phyloP scores from a whole-genome alignment of 2,888 invertebrate genomes.

The Trimorus sp. region DNA sequence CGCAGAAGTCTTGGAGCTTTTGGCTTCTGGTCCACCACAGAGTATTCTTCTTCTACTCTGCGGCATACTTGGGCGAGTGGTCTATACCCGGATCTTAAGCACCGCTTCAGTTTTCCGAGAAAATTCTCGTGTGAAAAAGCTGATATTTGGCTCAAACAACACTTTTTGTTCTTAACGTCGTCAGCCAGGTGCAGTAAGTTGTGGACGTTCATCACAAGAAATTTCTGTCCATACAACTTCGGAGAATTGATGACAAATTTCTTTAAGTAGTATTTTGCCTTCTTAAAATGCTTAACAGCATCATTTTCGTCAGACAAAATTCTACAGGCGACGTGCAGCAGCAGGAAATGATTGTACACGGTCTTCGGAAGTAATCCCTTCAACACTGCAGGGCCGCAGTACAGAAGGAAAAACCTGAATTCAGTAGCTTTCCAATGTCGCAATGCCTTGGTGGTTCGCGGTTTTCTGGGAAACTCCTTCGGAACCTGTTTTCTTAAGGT shows the following conservation, averaged over 20 bases:
- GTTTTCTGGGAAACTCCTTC: constrained; percentile 1
- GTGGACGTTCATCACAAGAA: neutral
- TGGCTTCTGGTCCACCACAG: too few species aligned
- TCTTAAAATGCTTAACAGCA: too few species aligned
- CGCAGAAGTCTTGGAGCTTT: too few species aligned
- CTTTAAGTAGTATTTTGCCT: neutral
- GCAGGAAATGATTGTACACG: constrained; percentile 9
- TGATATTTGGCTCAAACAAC: constrained; percentile 4
- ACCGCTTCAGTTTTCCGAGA: neutral
- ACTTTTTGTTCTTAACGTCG: neutral
- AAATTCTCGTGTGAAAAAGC: constrained; percentile 3
- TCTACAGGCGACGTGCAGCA: constrained; percentile 1
- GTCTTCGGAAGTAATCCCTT: neutral
- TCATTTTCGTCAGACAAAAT: neutral
- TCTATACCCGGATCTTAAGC: neutral
- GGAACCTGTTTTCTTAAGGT: neutral
- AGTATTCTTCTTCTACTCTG: neutral
- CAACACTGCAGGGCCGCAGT: neutral
- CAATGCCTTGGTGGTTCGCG: neutral
- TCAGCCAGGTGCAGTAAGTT: neutral
- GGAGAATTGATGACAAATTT: neutral
- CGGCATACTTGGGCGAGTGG: neutral
- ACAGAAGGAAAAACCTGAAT: constrained; percentile 3
- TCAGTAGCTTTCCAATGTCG: constrained; percentile 11
- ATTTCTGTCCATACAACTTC: neutral